Conservation (phyloP, 2,888 invertebrate species). For the Bellardia bayeri region DNA sequence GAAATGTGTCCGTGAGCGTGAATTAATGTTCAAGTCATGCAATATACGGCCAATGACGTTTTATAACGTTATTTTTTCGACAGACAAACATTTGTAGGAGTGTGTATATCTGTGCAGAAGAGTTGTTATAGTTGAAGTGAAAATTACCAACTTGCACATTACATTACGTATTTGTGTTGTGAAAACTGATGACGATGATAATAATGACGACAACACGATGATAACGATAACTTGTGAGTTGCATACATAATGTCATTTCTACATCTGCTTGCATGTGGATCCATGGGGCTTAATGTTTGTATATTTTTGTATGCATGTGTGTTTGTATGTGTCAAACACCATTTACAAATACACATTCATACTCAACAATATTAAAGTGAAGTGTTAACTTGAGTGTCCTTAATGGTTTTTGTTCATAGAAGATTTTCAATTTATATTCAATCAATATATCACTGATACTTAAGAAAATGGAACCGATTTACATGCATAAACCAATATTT, state of each 20-base stretch:
- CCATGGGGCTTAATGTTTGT: background rate
- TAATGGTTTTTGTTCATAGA: conserved; percentile 5
- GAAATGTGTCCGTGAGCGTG: background rate
- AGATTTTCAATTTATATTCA: conserved; percentile 39
- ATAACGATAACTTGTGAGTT: conserved; percentile 37
- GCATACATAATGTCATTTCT: conserved; percentile 35
- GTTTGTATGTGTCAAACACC: background rate
- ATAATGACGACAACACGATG: conserved; percentile 20
- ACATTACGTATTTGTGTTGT: background rate
- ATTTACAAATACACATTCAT: background rate
- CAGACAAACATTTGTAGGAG: background rate
- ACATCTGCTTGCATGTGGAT: background rate
- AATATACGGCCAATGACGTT: conserved; percentile 12
- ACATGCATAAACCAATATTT: background rate
- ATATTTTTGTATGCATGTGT: background rate
- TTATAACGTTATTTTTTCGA: conserved; percentile 6
- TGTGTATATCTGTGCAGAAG: background rate
- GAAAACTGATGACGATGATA: conserved; percentile 31
- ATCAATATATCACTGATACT: conserved; percentile 45
- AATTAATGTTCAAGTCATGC: background rate
- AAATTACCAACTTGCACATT: conserved; percentile 31
- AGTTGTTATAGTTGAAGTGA: conserved; percentile 28
- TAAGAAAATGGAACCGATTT: background rate
- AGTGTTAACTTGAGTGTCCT: conserved; percentile 23
- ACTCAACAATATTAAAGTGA: background rate